Evolutionary conservation across 2,797 vertebrate species (phyloP).

Genomic region (Taeniopygia guttata): DNA sequence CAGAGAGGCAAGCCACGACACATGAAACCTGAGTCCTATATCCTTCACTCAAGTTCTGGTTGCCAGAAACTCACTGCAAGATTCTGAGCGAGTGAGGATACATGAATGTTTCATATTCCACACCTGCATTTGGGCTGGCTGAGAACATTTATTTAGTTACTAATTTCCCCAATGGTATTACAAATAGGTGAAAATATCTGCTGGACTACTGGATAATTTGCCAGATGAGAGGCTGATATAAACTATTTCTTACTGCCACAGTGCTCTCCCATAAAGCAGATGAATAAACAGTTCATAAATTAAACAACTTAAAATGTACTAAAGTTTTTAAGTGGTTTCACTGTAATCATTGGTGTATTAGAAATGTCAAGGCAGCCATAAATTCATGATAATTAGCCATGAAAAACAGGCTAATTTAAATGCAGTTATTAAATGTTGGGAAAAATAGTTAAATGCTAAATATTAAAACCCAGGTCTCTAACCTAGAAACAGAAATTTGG

Average conservation of each 20-base stretch:
- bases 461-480: background rate
- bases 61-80: background rate
- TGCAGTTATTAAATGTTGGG: background rate
- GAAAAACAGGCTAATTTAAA: background rate
- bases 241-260: background rate
- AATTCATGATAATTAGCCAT: background rate
- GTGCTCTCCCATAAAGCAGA: background rate
- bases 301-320: background rate
- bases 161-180: background rate
- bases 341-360: background rate
- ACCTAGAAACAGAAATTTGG: background rate
- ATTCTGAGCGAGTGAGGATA: background rate
- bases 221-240: background rate
- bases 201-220: background rate
- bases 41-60: background rate
- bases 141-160: background rate
- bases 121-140: background rate
- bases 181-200: background rate
- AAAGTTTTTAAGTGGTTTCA: background rate
- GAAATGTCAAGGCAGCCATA: background rate
- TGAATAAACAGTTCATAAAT: background rate
- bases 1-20: background rate
- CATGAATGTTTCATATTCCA: background rate
- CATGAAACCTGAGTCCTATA: background rate
- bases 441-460: background rate